Percentiles rank a stretch among this genome's conserved stretches.
These are phyloP conservation scores for Chrysolina americana DNA, from an alignment of 2,888 invertebrate species.

Conservation along the genomic window DNA sequence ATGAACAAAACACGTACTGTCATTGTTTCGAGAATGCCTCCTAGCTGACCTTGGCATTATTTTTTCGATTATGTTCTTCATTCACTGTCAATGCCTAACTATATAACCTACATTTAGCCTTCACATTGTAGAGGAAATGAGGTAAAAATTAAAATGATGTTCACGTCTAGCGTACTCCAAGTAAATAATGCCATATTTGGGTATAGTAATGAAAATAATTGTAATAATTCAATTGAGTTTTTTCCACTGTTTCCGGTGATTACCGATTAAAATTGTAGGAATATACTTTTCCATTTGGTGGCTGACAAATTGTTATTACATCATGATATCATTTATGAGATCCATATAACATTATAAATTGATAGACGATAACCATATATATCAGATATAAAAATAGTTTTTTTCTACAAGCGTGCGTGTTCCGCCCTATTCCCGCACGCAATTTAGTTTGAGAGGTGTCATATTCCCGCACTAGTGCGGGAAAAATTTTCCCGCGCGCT, in stretches of 20 bases:
- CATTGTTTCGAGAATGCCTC: background rate
- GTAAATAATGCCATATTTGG: slow-evolving; percentile 1
- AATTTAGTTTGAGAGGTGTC: too few relatives aligned
- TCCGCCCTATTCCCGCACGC: too few relatives aligned
- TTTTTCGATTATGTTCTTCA: slow-evolving; percentile 1
- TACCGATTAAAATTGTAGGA: background rate
- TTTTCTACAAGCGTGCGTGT: too few relatives aligned
- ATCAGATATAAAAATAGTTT: too few relatives aligned
- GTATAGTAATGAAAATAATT: background rate
- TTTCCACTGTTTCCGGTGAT: background rate
- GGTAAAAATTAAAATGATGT: slow-evolving; percentile 26
- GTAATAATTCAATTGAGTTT: background rate
- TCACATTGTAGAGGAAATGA: slow-evolving; percentile 30
- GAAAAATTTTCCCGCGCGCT: too few relatives aligned
- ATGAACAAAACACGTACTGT: background rate
- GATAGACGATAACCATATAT: too few relatives aligned
- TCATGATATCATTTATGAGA: too few relatives aligned
- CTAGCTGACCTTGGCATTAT: slow-evolving; percentile 10
- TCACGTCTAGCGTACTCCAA: background rate
- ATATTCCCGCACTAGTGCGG: too few relatives aligned
- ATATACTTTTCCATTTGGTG: background rate
- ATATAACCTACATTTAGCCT: slow-evolving; percentile 8
- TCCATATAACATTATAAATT: too few relatives aligned
- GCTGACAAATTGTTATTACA: background rate
- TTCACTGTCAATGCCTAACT: slow-evolving; percentile 30